These are phyloP conservation scores for Hemiscyllium ocellatum DNA, from an alignment of 2,113 vertebrate genomes.

Conservation along the genomic window DNA sequence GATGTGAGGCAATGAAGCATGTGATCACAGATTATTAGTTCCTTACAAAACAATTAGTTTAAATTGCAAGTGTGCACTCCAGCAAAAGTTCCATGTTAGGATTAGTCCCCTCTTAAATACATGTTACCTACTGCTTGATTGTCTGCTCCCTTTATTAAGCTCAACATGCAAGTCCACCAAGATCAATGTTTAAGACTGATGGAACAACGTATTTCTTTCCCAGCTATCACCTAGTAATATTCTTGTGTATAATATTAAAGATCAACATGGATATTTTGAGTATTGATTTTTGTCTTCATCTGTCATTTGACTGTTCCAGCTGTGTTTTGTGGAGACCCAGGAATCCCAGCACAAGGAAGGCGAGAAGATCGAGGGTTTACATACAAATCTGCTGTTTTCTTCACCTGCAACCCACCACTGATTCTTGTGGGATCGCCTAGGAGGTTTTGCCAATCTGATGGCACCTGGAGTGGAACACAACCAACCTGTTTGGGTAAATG, in stretches of 20 bases:
- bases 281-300: neutral
- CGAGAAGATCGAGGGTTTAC: constrained; percentile 89
- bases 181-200: neutral
- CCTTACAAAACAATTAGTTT: neutral
- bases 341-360: constrained; percentile 73
- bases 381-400: constrained; percentile 85
- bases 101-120: neutral
- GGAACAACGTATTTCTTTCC: neutral
- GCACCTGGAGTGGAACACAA: constrained; percentile 89
- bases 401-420: constrained; percentile 76
- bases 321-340: constrained; percentile 93
- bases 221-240: neutral
- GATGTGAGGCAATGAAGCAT: neutral
- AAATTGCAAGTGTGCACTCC: neutral
- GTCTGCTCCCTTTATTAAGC: neutral
- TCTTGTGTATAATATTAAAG: neutral
- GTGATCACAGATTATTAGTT: neutral
- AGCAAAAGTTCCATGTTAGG: neutral
- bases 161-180: neutral
- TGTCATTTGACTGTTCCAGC: constrained; percentile 55
- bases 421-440: constrained; percentile 83
- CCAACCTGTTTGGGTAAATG: constrained; percentile 89
- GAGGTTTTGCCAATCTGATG: constrained; percentile 89
- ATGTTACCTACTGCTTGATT: neutral
- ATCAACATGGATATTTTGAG: neutral